Evolutionary conservation across 2,113 vertebrate species (phyloP).

Genomic region (Hassar affinis): DNA sequence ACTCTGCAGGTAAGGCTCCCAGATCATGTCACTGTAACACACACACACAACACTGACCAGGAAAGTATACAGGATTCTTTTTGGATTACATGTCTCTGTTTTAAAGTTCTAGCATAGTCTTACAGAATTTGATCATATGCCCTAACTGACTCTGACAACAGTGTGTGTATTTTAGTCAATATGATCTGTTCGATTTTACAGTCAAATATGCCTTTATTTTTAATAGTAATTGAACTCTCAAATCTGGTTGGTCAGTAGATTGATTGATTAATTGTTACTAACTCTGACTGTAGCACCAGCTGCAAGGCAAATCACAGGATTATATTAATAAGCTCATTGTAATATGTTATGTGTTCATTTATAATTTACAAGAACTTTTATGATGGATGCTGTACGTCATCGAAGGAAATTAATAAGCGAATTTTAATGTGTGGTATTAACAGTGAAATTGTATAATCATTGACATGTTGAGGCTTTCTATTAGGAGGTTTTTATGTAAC

Average conservation of each 20-base stretch:
- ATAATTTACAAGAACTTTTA: background rate
- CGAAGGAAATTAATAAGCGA: background rate
- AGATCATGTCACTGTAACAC: background rate
- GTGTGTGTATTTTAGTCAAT: background rate
- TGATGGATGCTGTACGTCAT: background rate
- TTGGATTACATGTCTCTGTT: background rate
- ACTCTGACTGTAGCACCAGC: background rate
- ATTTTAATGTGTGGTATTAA: background rate
- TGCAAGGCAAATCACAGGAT: background rate
- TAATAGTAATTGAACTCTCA: background rate
- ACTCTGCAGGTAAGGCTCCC: slow-evolving; percentile 76
- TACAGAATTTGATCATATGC: background rate
- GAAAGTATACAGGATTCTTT: background rate
- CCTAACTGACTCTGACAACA: background rate
- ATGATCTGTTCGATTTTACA: background rate
- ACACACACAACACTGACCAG: background rate
- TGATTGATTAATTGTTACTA: too few species aligned
- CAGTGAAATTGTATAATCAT: background rate
- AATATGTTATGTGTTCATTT: background rate
- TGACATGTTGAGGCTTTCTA: background rate
- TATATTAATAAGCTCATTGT: background rate
- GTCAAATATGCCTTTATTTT: background rate
- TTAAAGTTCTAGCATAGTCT: background rate
- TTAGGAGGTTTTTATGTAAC: background rate
- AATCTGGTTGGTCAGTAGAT: background rate